These are phyloP conservation scores for Drosophila micromelanica DNA, from an alignment of 1,140 invertebrate genomes.

Conservation along the genomic window DNA sequence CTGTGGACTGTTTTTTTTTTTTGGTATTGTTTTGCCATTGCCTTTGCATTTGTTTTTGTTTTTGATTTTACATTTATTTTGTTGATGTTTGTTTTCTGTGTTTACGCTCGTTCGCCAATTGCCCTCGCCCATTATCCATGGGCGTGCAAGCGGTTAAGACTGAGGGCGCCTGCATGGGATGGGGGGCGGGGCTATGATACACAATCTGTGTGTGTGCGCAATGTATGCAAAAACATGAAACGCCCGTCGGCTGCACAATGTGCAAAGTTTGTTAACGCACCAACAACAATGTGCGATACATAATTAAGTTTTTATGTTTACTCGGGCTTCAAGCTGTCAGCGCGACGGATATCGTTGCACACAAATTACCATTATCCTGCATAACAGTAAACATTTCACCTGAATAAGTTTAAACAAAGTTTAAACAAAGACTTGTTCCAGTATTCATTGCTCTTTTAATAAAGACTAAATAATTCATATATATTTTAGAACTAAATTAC, in stretches of 20 bases:
- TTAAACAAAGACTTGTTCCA: no score
- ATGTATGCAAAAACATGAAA: slow-evolving; percentile 68
- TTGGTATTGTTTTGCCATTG: slow-evolving; percentile 11
- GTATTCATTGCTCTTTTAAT: no score
- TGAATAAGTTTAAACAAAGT: no score
- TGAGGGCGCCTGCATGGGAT: background rate
- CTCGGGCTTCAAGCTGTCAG: slow-evolving; percentile 45
- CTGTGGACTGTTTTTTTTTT: slow-evolving; percentile 1
- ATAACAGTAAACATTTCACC: background rate
- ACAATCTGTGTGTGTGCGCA: slow-evolving; percentile 23
- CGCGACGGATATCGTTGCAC: slow-evolving; percentile 14
- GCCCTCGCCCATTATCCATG: slow-evolving; percentile 42
- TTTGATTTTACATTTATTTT: slow-evolving; percentile 30
- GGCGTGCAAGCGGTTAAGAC: slow-evolving; percentile 7
- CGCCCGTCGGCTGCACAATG: slow-evolving; percentile 60
- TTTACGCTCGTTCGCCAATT: slow-evolving; percentile 59
- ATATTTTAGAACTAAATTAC: no score
- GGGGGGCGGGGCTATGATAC: slow-evolving; percentile 13
- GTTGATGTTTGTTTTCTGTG: slow-evolving; percentile 51
- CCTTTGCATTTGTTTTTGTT: no score
- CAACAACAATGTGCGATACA: slow-evolving; percentile 73
- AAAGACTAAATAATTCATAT: no score
- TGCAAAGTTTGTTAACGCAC: slow-evolving; percentile 61
- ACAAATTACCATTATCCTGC: background rate
- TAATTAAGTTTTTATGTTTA: slow-evolving; percentile 79